Evolutionary conservation across 2,888 invertebrate genomes (phyloP).

Genomic region (Acrobasis consociella): DNA sequence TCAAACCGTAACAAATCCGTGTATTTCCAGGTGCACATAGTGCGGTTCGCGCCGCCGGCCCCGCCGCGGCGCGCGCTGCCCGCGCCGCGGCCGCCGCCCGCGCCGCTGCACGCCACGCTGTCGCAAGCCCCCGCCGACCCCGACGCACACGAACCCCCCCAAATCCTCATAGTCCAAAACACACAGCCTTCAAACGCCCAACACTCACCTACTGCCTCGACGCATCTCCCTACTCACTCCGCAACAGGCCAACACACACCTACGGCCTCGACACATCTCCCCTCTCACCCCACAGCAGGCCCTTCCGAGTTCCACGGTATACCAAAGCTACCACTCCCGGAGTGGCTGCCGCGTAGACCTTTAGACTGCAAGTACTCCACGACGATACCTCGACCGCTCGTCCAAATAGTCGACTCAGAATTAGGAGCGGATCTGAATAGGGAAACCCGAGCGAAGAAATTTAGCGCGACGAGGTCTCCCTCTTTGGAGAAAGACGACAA

Average conservation of each 20-base stretch:
- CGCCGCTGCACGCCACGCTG: conserved; percentile 39
- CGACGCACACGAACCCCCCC: conserved; percentile 26
- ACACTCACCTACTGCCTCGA: too few species aligned
- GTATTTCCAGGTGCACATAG: conserved; percentile 66
- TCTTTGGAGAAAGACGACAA: conserved; percentile 80
- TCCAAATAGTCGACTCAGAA: conserved; percentile 60
- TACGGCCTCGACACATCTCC: background rate
- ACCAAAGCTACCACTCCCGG: conserved; percentile 68
- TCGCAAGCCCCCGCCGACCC: conserved; percentile 38
- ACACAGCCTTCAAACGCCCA: conserved; percentile 25
- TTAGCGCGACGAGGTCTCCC: conserved; percentile 73
- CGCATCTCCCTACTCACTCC: background rate
- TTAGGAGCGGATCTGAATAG: conserved; percentile 55
- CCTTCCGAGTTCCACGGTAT: conserved; percentile 49
- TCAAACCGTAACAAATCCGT: background rate
- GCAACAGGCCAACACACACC: too few species aligned
- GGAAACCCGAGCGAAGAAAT: conserved; percentile 50
- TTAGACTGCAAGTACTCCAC: conserved; percentile 67
- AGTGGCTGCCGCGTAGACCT: conserved; percentile 72
- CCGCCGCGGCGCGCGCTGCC: conserved; percentile 29
- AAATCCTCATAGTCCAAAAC: conserved; percentile 34
- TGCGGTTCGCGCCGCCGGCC: conserved; percentile 46
- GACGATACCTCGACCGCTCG: conserved; percentile 66
- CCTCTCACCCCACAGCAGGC: background rate
- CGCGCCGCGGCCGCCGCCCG: conserved; percentile 34